Evolutionary conservation across 1,140 invertebrate genomes (phyloP).

Genomic region (Trachymyrmex cornetzi): DNA sequence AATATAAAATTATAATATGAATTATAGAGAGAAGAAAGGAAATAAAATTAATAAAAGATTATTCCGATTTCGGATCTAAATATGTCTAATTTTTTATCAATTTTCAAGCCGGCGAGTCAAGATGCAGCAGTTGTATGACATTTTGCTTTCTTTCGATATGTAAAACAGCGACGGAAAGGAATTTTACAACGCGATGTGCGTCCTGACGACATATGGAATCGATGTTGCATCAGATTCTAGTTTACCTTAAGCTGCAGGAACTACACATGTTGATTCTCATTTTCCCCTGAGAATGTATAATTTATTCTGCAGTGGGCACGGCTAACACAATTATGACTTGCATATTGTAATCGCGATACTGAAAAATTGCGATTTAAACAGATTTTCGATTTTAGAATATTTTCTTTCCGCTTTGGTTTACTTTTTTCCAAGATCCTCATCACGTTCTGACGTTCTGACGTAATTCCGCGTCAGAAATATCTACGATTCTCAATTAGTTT

Average conservation of each 20-base stretch:
- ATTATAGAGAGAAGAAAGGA: too few relatives aligned
- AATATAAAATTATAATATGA: too few relatives aligned
- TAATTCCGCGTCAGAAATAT: too few relatives aligned
- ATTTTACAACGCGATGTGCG: slow-evolving; percentile 32
- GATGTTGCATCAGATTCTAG: slow-evolving; percentile 84
- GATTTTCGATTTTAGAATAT: background rate
- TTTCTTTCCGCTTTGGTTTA: background rate
- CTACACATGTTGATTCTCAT: slow-evolving; percentile 71
- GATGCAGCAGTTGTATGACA: background rate
- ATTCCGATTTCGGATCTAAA: too few relatives aligned
- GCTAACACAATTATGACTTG: background rate
- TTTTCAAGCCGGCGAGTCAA: background rate
- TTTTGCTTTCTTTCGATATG: background rate
- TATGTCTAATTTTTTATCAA: too few relatives aligned
- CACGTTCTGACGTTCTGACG: too few relatives aligned
- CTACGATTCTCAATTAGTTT: too few relatives aligned
- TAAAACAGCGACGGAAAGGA: background rate
- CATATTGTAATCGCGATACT: background rate
- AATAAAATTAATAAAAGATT: too few relatives aligned
- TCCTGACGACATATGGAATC: slow-evolving; percentile 76
- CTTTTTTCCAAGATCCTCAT: too few relatives aligned
- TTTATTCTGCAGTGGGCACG: slow-evolving; percentile 65
- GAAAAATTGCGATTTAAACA: background rate
- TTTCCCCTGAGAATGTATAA: slow-evolving; percentile 77
- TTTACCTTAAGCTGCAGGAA: slow-evolving; percentile 79